Percentiles rank a stretch among this genome's conserved stretches.
Conservation (phyloP, 2,113 vertebrate genomes). For the Clarias magur region DNA sequence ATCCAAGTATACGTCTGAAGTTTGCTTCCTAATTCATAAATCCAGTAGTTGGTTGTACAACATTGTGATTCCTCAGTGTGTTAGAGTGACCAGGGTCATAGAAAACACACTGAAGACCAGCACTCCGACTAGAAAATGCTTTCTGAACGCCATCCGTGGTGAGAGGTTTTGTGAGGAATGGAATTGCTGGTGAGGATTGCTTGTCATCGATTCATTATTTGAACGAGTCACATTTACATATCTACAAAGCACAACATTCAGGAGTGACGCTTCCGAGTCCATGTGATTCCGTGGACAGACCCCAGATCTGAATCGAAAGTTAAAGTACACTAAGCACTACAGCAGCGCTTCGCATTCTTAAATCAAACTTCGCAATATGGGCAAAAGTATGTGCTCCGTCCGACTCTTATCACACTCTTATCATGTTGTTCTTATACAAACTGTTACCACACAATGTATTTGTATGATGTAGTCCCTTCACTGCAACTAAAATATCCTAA, state of each 20-base stretch:
- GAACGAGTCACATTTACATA: conserved; percentile 7
- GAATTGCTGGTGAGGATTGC: conserved; percentile 44
- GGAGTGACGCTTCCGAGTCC: neutral
- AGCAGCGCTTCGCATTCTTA: neutral
- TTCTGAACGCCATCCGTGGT: neutral
- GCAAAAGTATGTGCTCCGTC: neutral
- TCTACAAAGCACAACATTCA: conserved; percentile 35
- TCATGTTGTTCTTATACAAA: neutral
- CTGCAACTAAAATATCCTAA: neutral
- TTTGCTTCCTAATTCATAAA: neutral
- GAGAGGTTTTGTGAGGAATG: neutral
- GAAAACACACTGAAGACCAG: neutral
- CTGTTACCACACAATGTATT: too few relatives aligned
- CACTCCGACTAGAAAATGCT: neutral
- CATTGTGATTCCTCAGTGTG: neutral
- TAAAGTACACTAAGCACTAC: neutral
- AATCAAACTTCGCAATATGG: neutral
- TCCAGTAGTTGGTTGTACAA: neutral
- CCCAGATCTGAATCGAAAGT: neutral
- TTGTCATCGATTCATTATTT: neutral
- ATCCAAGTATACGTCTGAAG: neutral
- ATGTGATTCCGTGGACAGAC: neutral
- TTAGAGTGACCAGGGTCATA: neutral
- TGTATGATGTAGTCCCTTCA: neutral
- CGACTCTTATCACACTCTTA: neutral